A percentile compares a stretch with the other conserved stretches of the same genome.
Conservation (phyloP, 2,113 vertebrate genomes). For the Anarhynchus alexandrinus region DNA sequence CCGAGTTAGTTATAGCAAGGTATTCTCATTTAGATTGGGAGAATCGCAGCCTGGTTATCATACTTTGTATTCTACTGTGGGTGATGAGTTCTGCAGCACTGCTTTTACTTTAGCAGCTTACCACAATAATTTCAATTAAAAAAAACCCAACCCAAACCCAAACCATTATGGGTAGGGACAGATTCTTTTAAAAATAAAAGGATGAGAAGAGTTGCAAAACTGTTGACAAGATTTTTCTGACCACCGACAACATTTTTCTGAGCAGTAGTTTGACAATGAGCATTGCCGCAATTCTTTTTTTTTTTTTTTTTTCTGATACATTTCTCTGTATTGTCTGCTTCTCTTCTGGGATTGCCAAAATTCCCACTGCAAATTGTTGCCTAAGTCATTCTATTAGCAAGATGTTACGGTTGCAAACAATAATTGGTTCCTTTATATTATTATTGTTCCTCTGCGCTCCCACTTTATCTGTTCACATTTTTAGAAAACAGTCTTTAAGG, state of each 20-base stretch:
- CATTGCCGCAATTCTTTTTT: fast-evolving
- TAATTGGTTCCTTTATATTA: neutral
- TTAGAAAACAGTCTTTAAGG: neutral
- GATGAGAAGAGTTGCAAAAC: neutral
- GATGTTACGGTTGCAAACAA: neutral
- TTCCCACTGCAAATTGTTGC: neutral
- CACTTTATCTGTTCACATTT: neutral
- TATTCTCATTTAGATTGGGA: neutral
- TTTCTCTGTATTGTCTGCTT: neutral
- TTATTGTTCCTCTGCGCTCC: neutral
- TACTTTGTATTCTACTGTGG: neutral
- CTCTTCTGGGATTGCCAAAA: neutral
- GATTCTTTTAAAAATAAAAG: neutral
- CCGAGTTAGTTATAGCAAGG: neutral
- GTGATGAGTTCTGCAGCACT: neutral
- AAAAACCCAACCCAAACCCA: neutral
- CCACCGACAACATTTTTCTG: neutral
- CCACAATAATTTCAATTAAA: neutral
- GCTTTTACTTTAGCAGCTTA: neutral
- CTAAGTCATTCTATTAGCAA: neutral
- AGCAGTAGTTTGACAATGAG: neutral
- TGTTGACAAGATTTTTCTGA: neutral
- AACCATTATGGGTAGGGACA: neutral
- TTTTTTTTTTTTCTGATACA: neutral
- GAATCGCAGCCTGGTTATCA: neutral